Conservation (phyloP, 2,888 invertebrate genomes). For the Lasioglossum vierecki region DNA sequence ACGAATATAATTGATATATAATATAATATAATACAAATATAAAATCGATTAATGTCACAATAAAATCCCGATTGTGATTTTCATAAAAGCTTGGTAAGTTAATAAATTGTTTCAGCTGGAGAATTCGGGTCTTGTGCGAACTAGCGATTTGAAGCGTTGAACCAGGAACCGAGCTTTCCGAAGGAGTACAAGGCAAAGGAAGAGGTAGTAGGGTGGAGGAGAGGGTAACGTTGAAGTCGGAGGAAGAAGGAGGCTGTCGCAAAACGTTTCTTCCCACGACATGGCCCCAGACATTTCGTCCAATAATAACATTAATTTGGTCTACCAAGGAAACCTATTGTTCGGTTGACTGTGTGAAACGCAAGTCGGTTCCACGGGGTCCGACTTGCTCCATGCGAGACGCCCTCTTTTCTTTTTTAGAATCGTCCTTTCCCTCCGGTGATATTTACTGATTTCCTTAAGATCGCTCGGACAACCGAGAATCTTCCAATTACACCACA, state of each 20-base stretch:
- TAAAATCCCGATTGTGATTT: background rate
- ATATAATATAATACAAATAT: too few relatives aligned
- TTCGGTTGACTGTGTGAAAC: constrained; percentile 72
- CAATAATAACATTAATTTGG: constrained; percentile 83
- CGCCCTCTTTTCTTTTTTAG: background rate
- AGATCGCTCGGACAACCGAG: constrained; percentile 6
- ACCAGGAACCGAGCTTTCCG: background rate
- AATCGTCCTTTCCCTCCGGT: constrained; percentile 14
- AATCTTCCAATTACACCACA: constrained; percentile 27
- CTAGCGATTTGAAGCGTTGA: background rate
- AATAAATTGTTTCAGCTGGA: background rate
- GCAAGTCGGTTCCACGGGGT: constrained; percentile 54
- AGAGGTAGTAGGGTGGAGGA: constrained; percentile 44
- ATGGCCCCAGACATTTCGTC: constrained; percentile 82
- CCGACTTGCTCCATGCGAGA: constrained; percentile 60
- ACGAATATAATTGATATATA: too few relatives aligned
- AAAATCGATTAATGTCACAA: too few relatives aligned
- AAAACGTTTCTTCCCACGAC: constrained; percentile 79
- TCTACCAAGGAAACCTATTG: constrained; percentile 82
- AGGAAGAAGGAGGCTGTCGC: constrained; percentile 68
- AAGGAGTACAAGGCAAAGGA: background rate
- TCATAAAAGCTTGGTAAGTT: background rate
- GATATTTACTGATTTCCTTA: constrained; percentile 25
- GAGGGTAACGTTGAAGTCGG: constrained; percentile 49
- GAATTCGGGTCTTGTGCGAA: background rate